Conservation (phyloP, 2,888 invertebrate species). For the Linnaemya tessellans region DNA sequence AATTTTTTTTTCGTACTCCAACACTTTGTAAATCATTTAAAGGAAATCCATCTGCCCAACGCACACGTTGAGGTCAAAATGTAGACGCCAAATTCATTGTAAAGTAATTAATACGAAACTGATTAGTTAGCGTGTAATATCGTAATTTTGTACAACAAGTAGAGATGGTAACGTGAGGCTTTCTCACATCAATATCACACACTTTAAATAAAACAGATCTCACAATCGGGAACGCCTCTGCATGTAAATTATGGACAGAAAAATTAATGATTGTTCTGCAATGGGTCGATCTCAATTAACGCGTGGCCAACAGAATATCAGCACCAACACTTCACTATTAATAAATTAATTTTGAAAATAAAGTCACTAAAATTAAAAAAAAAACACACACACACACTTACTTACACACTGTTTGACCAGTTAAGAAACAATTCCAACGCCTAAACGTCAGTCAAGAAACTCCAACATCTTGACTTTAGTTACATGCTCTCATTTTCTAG, state of each 20-base stretch:
- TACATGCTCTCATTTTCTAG: slow-evolving; percentile 45
- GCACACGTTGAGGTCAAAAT: slow-evolving; percentile 36
- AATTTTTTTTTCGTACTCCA: neutral
- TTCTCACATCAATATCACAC: neutral
- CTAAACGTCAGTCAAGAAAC: slow-evolving; percentile 36
- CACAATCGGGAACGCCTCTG: no score
- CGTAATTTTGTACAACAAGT: slow-evolving; percentile 1
- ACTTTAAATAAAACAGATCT: no score
- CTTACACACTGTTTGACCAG: no score
- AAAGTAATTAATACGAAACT: slow-evolving; percentile 37
- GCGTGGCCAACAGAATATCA: neutral
- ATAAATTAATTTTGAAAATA: slow-evolving; percentile 23
- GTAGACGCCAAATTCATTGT: neutral
- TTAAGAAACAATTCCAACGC: slow-evolving; percentile 55
- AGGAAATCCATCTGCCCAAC: slow-evolving; percentile 34
- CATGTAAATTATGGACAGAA: no score
- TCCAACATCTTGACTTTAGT: slow-evolving; percentile 34
- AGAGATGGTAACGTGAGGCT: neutral
- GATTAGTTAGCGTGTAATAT: slow-evolving; percentile 26
- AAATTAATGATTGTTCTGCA: neutral
- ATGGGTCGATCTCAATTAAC: neutral
- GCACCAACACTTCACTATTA: neutral
- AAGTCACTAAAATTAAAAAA: neutral
- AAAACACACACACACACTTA: neutral
- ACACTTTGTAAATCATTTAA: neutral